These are phyloP conservation scores for Lasioglossum figueresi DNA, from an alignment of 2,888 invertebrate genomes.

Conservation along the genomic window DNA sequence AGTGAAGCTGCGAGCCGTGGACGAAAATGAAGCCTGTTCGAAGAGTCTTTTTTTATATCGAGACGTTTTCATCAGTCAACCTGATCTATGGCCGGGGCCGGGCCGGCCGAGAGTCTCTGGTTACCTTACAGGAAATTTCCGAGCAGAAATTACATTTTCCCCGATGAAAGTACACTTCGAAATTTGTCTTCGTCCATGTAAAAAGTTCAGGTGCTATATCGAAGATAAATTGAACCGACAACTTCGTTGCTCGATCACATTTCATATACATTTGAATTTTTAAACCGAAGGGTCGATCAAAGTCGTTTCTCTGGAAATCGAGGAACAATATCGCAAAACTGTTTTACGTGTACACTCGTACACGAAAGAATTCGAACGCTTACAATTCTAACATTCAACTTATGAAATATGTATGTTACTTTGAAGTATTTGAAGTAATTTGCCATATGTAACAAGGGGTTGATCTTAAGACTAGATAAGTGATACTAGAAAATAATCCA, in stretches of 20 bases:
- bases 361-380: too few relatives aligned
- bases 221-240: background rate
- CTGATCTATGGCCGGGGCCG: background rate
- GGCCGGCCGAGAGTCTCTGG: background rate
- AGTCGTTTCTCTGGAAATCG: too few relatives aligned
- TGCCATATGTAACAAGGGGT: too few relatives aligned
- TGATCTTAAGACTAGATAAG: too few relatives aligned
- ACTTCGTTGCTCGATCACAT: background rate
- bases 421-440: too few relatives aligned
- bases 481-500: too few relatives aligned
- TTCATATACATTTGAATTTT: too few relatives aligned
- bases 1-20: slow-evolving; percentile 33
- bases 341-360: too few relatives aligned
- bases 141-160: background rate
- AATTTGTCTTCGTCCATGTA: background rate
- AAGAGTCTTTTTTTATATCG: background rate
- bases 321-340: too few relatives aligned
- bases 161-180: background rate
- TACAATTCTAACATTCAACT: too few relatives aligned
- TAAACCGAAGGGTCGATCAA: too few relatives aligned
- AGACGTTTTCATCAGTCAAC: background rate
- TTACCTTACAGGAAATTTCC: background rate
- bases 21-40: slow-evolving; percentile 12
- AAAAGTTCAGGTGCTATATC: background rate
- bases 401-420: too few relatives aligned